A percentile compares a stretch with the other conserved stretches of the same genome.
Conservation (phyloP, 2,888 invertebrate species). For the Lacanobia wlatinum region DNA sequence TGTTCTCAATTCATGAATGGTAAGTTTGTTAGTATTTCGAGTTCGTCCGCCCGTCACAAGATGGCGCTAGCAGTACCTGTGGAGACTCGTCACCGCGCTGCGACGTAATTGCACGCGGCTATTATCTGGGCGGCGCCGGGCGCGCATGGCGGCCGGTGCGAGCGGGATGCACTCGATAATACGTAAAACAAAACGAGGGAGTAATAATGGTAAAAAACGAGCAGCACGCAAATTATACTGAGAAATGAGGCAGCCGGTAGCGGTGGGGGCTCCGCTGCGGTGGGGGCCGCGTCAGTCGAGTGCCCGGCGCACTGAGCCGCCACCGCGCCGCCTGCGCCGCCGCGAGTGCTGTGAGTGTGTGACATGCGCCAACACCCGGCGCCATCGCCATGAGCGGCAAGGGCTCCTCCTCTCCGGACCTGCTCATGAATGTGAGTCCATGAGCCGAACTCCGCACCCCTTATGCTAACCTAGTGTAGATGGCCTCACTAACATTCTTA, state of each 20-base stretch:
- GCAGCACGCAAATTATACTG: slow-evolving; percentile 91
- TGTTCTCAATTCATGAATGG: background rate
- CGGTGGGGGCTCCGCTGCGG: slow-evolving; percentile 88
- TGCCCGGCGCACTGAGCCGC: slow-evolving; percentile 84
- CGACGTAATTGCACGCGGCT: slow-evolving; percentile 88
- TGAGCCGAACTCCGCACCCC: slow-evolving; percentile 57
- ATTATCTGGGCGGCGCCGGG: slow-evolving; percentile 90
- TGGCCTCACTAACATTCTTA: slow-evolving; percentile 57
- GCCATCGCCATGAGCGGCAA: slow-evolving; percentile 70
- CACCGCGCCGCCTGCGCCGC: slow-evolving; percentile 86
- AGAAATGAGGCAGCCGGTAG: slow-evolving; percentile 91
- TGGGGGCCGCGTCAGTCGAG: slow-evolving; percentile 88
- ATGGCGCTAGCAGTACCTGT: slow-evolving; percentile 82
- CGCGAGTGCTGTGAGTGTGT: slow-evolving; percentile 88
- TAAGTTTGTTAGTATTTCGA: slow-evolving; percentile 13
- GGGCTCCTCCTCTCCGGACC: slow-evolving; percentile 75
- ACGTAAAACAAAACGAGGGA: slow-evolving; percentile 91
- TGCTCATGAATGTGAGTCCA: slow-evolving; percentile 91
- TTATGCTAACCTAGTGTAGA: slow-evolving; percentile 47
- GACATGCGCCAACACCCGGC: slow-evolving; percentile 84
- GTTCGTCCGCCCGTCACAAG: slow-evolving; percentile 81
- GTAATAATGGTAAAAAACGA: slow-evolving; percentile 91
- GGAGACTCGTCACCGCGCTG: slow-evolving; percentile 68
- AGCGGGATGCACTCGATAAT: slow-evolving; percentile 91
- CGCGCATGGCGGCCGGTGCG: slow-evolving; percentile 90